phyloP scores from a whole-genome alignment of 2,888 invertebrate genomes.

The Heliothis peltigera region DNA sequence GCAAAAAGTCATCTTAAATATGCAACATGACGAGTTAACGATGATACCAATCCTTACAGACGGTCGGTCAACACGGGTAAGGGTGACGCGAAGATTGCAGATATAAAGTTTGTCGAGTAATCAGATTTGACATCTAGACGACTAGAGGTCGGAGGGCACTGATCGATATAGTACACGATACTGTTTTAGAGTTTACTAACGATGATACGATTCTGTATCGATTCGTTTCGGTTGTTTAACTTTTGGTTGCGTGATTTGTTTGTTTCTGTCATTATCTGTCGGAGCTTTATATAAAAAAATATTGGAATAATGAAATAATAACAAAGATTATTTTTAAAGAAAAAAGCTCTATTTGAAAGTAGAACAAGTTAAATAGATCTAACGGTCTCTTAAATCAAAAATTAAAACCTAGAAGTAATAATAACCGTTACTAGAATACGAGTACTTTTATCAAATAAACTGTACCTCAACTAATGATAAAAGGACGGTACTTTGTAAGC shows the following conservation, averaged over 20 bases:
- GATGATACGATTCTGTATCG: conserved; percentile 1
- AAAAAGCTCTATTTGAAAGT: too few species aligned
- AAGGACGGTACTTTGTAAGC: too few species aligned
- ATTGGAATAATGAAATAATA: background rate
- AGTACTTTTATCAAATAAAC: too few species aligned
- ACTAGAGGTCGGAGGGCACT: conserved; percentile 28
- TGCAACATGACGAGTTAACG: background rate
- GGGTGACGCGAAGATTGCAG: background rate
- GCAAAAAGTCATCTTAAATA: background rate
- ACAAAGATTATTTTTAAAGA: too few species aligned
- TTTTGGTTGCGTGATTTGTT: background rate
- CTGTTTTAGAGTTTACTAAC: background rate
- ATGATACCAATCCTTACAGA: background rate
- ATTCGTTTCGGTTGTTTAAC: background rate
- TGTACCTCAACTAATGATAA: too few species aligned
- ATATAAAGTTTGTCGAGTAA: conserved; percentile 22
- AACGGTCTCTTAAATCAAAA: too few species aligned
- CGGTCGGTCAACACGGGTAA: conserved; percentile 1
- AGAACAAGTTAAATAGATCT: too few species aligned
- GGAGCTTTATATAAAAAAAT: background rate
- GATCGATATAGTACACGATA: background rate
- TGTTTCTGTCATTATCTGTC: background rate
- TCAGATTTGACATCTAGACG: conserved; percentile 53
- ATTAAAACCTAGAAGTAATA: too few species aligned
- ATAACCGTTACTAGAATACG: too few species aligned